Conservation (phyloP, 2,888 invertebrate species). For the Tinea semifulvella region DNA sequence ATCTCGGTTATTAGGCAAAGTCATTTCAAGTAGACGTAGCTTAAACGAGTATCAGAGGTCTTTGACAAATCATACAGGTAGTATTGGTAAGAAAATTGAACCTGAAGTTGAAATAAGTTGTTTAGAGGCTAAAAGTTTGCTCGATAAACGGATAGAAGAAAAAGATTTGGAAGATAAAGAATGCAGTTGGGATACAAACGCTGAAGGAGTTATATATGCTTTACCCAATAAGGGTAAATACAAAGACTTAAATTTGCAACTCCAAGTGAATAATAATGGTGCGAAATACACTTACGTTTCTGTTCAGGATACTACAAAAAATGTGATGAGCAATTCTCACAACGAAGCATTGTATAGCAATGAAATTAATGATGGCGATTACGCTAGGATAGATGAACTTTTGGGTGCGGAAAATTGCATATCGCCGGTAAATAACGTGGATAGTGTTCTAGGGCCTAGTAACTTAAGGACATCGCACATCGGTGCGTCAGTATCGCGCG, state of each 20-base stretch:
- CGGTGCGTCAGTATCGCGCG: slow-evolving; percentile 32
- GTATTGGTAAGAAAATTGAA: slow-evolving; percentile 24
- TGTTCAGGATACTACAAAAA: slow-evolving; percentile 49
- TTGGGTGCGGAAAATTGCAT: slow-evolving; percentile 53
- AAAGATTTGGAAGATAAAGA: slow-evolving; percentile 63
- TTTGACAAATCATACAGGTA: slow-evolving; percentile 41
- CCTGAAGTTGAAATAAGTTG: slow-evolving; percentile 24
- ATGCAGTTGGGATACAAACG: slow-evolving; percentile 66
- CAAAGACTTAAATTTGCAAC: slow-evolving; percentile 53
- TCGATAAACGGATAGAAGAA: slow-evolving; percentile 43
- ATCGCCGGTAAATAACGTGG: slow-evolving; percentile 42
- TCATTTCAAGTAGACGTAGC: slow-evolving; percentile 55
- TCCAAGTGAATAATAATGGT: slow-evolving; percentile 60
- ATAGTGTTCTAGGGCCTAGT: slow-evolving; percentile 28
- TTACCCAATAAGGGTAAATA: slow-evolving; percentile 61
- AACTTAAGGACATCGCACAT: slow-evolving; percentile 55
- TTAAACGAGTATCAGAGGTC: slow-evolving; percentile 55
- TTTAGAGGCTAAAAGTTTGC: slow-evolving; percentile 9
- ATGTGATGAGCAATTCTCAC: slow-evolving; percentile 56
- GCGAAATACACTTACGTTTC: slow-evolving; percentile 58
- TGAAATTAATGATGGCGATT: slow-evolving; percentile 52
- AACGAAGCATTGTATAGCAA: slow-evolving; percentile 55
- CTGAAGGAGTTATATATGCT: slow-evolving; percentile 61
- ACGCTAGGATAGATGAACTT: slow-evolving; percentile 54
- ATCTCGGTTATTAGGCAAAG: slow-evolving; percentile 45